These are phyloP conservation scores for Sebastolobus altivelis DNA, from an alignment of 2,797 vertebrate genomes.

Conservation along the genomic window DNA sequence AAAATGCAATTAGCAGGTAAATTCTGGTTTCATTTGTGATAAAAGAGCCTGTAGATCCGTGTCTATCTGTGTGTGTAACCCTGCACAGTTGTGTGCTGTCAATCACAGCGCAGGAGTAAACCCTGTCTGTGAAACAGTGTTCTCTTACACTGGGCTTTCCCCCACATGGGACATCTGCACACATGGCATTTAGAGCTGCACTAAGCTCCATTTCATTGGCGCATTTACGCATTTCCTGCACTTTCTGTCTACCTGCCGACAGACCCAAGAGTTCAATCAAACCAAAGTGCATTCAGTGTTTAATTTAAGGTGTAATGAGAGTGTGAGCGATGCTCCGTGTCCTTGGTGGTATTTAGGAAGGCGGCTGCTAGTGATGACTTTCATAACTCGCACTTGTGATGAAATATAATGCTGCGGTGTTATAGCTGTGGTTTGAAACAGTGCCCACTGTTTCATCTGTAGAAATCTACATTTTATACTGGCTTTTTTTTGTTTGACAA, in stretches of 20 bases:
- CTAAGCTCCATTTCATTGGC: constrained; percentile 59
- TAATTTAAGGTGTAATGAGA: constrained; percentile 46
- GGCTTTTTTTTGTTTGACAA: neutral
- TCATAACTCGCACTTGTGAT: constrained; percentile 38
- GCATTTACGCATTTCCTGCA: constrained; percentile 62
- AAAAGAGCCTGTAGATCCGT: constrained; percentile 5
- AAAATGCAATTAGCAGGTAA: constrained; percentile 3
- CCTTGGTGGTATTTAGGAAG: constrained; percentile 49
- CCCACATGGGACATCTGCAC: constrained; percentile 67
- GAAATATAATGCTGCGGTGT: constrained; percentile 38
- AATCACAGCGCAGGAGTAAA: constrained; percentile 51
- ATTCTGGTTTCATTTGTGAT: constrained; percentile 33
- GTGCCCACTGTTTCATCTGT: constrained; percentile 27
- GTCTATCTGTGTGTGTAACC: neutral
- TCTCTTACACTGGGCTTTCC: constrained; percentile 61
- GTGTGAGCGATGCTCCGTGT: constrained; percentile 42
- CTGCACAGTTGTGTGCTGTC: constrained; percentile 69
- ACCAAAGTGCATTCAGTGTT: constrained; percentile 38
- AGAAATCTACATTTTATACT: constrained; percentile 5
- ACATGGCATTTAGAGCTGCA: constrained; percentile 60
- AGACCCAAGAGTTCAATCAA: constrained; percentile 37
- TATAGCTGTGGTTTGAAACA: constrained; percentile 30
- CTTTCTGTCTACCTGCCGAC: constrained; percentile 49
- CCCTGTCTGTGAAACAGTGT: constrained; percentile 57
- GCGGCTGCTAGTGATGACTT: constrained; percentile 32